Percentiles rank a stretch among this genome's conserved stretches.
Conservation (phyloP, 2,888 invertebrate genomes). For the Pristionchus mayeri region DNA sequence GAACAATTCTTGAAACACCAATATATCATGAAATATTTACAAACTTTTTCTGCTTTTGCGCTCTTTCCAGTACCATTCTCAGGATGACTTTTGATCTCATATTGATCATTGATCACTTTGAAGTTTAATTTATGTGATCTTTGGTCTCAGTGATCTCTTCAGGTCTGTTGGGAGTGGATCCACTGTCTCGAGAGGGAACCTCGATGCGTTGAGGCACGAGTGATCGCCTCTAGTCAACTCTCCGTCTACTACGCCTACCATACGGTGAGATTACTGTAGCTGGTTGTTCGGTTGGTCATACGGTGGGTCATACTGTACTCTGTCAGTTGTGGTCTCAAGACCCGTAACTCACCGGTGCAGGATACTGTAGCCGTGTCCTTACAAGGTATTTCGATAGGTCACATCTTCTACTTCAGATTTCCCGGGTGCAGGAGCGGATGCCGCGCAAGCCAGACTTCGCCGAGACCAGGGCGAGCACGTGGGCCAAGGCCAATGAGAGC, state of each 20-base stretch:
- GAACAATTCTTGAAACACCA: too few relatives aligned
- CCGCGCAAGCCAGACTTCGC: constrained; percentile 57
- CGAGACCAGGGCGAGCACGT: constrained; percentile 59
- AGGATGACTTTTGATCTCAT: neutral
- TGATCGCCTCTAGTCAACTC: constrained; percentile 60
- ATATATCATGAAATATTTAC: too few relatives aligned
- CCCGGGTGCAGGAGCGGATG: constrained; percentile 66
- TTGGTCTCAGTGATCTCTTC: neutral
- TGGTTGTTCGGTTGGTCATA: too few relatives aligned
- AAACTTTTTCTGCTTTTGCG: too few relatives aligned
- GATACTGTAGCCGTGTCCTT: too few relatives aligned
- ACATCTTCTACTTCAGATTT: constrained; percentile 57
- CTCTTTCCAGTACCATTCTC: too few relatives aligned
- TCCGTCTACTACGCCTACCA: constrained; percentile 68
- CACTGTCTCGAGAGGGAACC: constrained; percentile 64
- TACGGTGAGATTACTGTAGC: too few relatives aligned
- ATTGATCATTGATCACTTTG: neutral
- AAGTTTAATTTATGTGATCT: neutral
- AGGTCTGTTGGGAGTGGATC: constrained; percentile 71
- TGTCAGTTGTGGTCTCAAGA: too few relatives aligned
- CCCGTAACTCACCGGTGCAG: too few relatives aligned
- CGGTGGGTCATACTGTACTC: too few relatives aligned
- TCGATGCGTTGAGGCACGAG: constrained; percentile 58
- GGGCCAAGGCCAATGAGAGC: constrained; percentile 60
- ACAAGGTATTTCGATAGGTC: too few relatives aligned